Evolutionary conservation across 1,140 invertebrate genomes (phyloP), one percentile per base, ranked within the genome.

Genomic region (Nylanderia fulva): DNA sequence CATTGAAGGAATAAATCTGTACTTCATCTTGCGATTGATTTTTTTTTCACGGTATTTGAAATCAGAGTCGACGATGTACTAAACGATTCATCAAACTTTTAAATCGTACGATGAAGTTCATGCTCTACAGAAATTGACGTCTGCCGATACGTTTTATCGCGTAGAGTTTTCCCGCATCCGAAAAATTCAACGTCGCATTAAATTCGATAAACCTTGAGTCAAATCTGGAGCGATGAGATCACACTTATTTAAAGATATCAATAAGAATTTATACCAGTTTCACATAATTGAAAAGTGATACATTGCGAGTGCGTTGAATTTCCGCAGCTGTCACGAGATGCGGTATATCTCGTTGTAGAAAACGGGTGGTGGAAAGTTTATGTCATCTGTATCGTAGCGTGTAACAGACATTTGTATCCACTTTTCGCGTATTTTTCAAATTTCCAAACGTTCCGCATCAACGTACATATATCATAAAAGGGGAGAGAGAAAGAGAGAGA

Each of bases 61-160:
- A 82, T 71, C 66, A 72, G 9, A 82, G 8, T 58, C 36, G 66
- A 72, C 24, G 66, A 27, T 54, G 76, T 27, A 48, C 54, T 42
- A 82, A 71, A 45, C 66, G 64, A 58, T 56, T 58, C 52, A 80
- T 80, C 11, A 80, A 80, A 80, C 52, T 80, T 80, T 80, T 71
- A 69, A 42, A 71, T 21, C 64, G 52, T 36, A 29, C 77, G 66
- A 58, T 58, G 52, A 54, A 72, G 52, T 56, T 71, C 18, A 24
- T 11, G 64, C 48, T 42, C 18, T 13, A 42, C 33, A 33, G 66
- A 33, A 72, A 82, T 58, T 82, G 66, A 82, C 52, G 39, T 42
- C 66, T 82, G 77, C 52, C 66, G 66, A 58, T 71, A 82, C 66
- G 29, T 52, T 39, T 82, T 72, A 80, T 82, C 77, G 27, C 64